Conservation (phyloP, 2,797 vertebrate species). For the Anguilla pacifica region DNA sequence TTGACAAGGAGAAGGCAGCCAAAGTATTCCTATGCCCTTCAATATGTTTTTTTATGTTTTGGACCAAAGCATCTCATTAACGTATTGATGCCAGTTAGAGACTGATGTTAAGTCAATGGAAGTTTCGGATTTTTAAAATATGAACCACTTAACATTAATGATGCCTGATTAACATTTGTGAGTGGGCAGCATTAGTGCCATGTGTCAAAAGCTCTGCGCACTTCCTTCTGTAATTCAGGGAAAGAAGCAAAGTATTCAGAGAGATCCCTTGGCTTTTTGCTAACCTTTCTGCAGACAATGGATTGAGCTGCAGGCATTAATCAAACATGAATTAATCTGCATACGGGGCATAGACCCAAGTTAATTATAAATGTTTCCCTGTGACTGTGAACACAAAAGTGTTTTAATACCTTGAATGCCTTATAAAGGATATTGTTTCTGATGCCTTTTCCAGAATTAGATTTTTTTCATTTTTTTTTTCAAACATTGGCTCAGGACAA, state of each 20-base stretch:
- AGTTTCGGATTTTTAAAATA: neutral
- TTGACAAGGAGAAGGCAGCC: neutral
- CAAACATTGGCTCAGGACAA: neutral
- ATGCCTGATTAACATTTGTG: neutral
- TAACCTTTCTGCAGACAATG: conserved; percentile 9
- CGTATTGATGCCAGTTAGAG: neutral
- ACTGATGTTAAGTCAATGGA: neutral
- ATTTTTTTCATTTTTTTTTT: neutral
- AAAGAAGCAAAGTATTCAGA: neutral
- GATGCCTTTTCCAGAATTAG: neutral
- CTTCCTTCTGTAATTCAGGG: conserved; percentile 4
- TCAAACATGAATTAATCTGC: conserved; percentile 11
- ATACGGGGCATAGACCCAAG: neutral
- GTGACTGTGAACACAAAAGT: neutral
- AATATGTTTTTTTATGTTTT: neutral
- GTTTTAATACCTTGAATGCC: neutral
- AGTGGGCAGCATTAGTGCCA: neutral
- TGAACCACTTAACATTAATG: neutral
- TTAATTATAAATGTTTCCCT: neutral
- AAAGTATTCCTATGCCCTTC: neutral
- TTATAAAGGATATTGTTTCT: neutral
- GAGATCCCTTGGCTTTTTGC: neutral
- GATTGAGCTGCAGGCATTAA: neutral
- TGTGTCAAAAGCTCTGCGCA: neutral
- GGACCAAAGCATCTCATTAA: neutral